Conservation (phyloP, 2,888 invertebrate genomes). For the Chironomus tentans region DNA sequence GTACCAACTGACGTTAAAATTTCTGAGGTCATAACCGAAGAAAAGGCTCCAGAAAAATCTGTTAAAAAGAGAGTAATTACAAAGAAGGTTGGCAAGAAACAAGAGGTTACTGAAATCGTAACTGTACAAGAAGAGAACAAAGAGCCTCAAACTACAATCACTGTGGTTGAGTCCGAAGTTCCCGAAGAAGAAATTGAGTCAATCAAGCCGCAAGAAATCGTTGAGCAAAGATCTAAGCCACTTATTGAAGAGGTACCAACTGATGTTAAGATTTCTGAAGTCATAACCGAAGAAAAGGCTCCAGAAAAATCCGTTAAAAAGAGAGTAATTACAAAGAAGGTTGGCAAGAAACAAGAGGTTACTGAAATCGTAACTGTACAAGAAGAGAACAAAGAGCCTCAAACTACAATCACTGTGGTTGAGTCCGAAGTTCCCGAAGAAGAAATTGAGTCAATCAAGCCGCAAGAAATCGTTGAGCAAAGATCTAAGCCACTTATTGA, state of each 20-base stretch:
- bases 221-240: neutral
- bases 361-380: conserved; percentile 34
- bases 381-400: conserved; percentile 35
- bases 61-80: no score
- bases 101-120: conserved; percentile 29
- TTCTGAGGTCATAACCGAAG: no score
- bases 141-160: conserved; percentile 27
- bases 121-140: conserved; percentile 38
- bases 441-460: conserved; percentile 30
- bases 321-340: no score
- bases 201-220: neutral
- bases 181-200: conserved; percentile 34
- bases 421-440: conserved; percentile 36
- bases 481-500: neutral
- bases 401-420: conserved; percentile 29
- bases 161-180: conserved; percentile 33
- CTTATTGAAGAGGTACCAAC: neutral
- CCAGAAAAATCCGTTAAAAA: no score
- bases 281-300: no score
- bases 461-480: neutral
- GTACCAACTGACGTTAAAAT: no score
- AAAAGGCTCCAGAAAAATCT: no score
- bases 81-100: no score
- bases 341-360: no score
- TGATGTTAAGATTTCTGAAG: no score